Percentiles rank a stretch among this genome's conserved stretches.
Evolutionary conservation across 2,888 invertebrate species (phyloP).

Genomic region (Xestia rhomboidea): DNA sequence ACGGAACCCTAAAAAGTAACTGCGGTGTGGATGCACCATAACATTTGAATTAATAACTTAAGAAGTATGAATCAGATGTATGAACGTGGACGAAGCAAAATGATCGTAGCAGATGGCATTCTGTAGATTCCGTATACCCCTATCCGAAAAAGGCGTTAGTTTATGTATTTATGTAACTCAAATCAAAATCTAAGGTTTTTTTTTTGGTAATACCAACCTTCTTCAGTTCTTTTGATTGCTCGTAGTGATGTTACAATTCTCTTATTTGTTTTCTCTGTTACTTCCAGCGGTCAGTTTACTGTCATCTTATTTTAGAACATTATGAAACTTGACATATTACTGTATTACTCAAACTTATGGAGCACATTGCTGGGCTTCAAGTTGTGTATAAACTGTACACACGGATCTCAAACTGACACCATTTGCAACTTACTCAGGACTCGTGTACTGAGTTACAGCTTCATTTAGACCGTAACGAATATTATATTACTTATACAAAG

Average conservation of each 20-base stretch:
- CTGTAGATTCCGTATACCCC: not conserved
- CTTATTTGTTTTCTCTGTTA: not conserved
- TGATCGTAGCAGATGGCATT: not conserved
- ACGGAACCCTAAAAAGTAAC: too few relatives aligned
- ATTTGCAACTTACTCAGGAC: slow-evolving; percentile 26
- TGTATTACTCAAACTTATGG: slow-evolving; percentile 14
- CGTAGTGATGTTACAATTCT: not conserved
- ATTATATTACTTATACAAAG: slow-evolving; percentile 3
- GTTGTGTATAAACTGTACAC: slow-evolving; percentile 29
- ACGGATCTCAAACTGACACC: slow-evolving; percentile 34
- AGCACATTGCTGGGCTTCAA: slow-evolving; percentile 26
- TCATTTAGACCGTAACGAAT: slow-evolving; percentile 12
- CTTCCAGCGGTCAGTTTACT: not conserved
- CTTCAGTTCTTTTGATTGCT: not conserved
- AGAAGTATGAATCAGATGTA: not conserved
- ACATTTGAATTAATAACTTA: not conserved
- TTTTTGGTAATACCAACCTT: not conserved
- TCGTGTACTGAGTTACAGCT: slow-evolving; percentile 1
- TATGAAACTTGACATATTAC: slow-evolving; percentile 3
- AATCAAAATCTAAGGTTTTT: not conserved
- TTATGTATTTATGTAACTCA: not conserved
- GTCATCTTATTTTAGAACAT: slow-evolving; percentile 8
- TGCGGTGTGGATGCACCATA: too few relatives aligned
- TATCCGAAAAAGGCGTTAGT: not conserved
- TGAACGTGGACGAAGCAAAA: not conserved